Evolutionary conservation across 2,113 vertebrate genomes (phyloP).

Genomic region (Corynorhinus townsendii): DNA sequence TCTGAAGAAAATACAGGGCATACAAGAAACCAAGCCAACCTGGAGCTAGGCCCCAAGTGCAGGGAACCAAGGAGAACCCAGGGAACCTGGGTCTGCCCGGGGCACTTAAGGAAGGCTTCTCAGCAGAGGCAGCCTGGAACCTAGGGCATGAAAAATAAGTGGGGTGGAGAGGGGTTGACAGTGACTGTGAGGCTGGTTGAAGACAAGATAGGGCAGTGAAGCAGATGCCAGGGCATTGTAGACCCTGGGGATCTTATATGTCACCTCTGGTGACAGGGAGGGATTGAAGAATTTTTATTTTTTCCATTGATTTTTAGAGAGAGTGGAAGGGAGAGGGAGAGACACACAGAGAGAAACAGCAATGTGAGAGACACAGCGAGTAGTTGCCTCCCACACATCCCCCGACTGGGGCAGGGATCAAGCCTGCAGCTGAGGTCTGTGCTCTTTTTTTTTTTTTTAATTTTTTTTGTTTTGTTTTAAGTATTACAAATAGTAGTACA

Average conservation of each 20-base stretch:
- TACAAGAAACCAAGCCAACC: background rate
- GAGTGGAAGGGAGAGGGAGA: background rate
- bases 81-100: background rate
- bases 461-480: too few relatives aligned
- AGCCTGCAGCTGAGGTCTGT: background rate
- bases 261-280: background rate
- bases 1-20: background rate
- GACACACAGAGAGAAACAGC: too few relatives aligned
- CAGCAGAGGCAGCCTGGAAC: background rate
- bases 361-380: background rate
- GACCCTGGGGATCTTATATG: background rate
- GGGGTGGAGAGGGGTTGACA: background rate
- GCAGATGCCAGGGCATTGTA: background rate
- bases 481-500: too few relatives aligned
- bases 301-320: background rate
- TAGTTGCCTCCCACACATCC: background rate
- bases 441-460: too few relatives aligned
- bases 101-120: background rate
- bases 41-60: background rate
- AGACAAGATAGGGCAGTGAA: background rate
- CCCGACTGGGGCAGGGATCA: background rate
- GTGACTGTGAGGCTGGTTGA: background rate
- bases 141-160: background rate
- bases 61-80: background rate
- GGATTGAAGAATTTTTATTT: background rate